phyloP scores from a whole-genome alignment of 2,888 invertebrate genomes.

The Amblyjoppa fuscipennis region DNA sequence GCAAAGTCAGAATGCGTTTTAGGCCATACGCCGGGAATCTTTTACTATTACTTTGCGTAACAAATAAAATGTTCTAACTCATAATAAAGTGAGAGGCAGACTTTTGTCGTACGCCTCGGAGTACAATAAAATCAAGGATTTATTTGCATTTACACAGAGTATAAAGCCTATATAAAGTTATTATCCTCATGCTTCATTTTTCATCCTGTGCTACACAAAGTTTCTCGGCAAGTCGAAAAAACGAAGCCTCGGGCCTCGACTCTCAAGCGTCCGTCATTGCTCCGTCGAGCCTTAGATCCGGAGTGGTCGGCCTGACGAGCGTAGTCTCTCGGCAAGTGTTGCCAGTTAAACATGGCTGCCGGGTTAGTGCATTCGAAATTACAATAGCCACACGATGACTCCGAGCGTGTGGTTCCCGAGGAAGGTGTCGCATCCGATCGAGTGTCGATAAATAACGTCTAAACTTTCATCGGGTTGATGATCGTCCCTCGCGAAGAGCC shows the following conservation, averaged over 20 bases:
- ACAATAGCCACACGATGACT: constrained; percentile 75
- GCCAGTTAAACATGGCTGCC: constrained; percentile 78
- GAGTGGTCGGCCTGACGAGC: constrained; percentile 19
- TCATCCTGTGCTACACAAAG: neutral
- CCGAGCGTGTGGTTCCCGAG: neutral
- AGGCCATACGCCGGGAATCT: no score
- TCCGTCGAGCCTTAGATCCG: neutral
- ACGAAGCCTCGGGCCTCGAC: neutral
- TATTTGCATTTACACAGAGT: no score
- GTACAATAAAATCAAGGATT: neutral
- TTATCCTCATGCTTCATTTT: neutral
- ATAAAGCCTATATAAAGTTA: no score
- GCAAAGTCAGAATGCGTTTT: neutral
- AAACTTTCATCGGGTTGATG: neutral
- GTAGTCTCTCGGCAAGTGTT: constrained; percentile 71
- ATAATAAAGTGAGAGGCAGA: no score
- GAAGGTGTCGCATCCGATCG: constrained; percentile 28
- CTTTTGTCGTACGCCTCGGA: no score
- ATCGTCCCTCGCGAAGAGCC: neutral
- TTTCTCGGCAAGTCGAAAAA: neutral
- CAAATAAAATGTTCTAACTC: no score
- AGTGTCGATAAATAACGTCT: neutral
- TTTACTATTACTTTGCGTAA: no score
- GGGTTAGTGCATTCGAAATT: constrained; percentile 78
- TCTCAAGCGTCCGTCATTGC: neutral